A percentile compares a stretch with the other conserved stretches of the same genome.
Evolutionary conservation across 1,140 invertebrate species (phyloP).

Genomic region (Brachionus sp.): DNA sequence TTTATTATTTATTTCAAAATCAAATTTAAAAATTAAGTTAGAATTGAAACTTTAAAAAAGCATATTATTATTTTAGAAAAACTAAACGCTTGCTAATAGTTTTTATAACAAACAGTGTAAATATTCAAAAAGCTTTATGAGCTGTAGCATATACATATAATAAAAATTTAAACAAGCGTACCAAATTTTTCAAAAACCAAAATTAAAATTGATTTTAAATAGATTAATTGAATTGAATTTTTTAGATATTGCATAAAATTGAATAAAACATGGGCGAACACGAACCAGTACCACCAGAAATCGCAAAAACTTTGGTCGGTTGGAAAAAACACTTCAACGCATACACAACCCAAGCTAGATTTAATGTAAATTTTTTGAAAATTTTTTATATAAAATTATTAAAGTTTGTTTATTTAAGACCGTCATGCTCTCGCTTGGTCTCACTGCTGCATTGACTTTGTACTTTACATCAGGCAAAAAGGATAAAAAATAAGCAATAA

Average conservation of each 20-base stretch:
- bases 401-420: conserved; percentile 5
- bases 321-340: conserved; percentile 45
- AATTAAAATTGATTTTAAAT: not conserved
- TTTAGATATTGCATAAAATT: not conserved
- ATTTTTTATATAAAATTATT: not conserved
- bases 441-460: conserved; percentile 24
- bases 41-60: not conserved
- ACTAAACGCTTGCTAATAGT: not conserved
- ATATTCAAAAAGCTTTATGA: not conserved
- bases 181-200: not conserved
- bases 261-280: conserved; percentile 29
- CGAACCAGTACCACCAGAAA: conserved; percentile 46
- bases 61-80: not conserved
- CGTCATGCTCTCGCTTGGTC: conserved; percentile 33
- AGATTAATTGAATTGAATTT: not conserved
- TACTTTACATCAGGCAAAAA: conserved; percentile 46
- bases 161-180: not conserved
- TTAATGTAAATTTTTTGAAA: conserved; percentile 14
- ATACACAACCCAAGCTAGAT: conserved; percentile 40
- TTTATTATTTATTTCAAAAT: not conserved
- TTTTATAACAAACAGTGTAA: not conserved
- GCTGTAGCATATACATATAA: not conserved
- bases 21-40: not conserved
- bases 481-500: conserved; percentile 37
- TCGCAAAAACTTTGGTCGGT: conserved; percentile 39